phyloP scores from a whole-genome alignment of 2,888 invertebrate species.

The Stenotaenia linearis region DNA sequence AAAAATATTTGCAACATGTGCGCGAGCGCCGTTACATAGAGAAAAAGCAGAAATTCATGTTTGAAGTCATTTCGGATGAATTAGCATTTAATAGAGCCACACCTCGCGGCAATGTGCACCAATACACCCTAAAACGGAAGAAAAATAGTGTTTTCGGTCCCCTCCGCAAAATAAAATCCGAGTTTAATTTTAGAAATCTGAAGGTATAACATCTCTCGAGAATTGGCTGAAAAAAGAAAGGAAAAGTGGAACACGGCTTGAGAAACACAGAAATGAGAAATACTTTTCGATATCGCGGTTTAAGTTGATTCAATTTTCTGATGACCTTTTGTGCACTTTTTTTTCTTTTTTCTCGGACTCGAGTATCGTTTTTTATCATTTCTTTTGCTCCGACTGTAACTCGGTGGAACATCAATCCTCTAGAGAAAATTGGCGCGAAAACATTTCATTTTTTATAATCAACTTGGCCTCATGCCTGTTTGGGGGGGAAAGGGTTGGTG shows the following conservation, averaged over 20 bases:
- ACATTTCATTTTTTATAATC: neutral
- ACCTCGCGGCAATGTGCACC: neutral
- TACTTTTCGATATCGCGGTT: neutral
- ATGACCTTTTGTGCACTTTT: neutral
- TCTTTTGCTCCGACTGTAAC: neutral
- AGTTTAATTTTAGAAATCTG: neutral
- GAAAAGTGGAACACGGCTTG: neutral
- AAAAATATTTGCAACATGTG: constrained; percentile 12
- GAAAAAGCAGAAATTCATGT: neutral
- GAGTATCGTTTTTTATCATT: neutral
- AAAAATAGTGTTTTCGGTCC: neutral
- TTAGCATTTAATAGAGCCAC: constrained; percentile 21
- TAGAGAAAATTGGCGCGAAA: constrained; percentile 4
- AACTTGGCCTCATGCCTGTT: neutral
- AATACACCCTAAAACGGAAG: neutral
- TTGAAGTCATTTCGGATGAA: neutral
- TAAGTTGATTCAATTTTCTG: constrained; percentile 6
- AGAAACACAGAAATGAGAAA: neutral
- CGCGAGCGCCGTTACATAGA: neutral
- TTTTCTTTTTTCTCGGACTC: too few species aligned
- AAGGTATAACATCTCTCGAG: neutral
- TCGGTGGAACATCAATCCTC: neutral
- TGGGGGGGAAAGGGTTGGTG: neutral
- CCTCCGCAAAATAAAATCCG: neutral
- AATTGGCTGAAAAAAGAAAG: neutral